phyloP scores from a whole-genome alignment of 2,113 vertebrate genomes.

The Mohoua ochrocephala region DNA sequence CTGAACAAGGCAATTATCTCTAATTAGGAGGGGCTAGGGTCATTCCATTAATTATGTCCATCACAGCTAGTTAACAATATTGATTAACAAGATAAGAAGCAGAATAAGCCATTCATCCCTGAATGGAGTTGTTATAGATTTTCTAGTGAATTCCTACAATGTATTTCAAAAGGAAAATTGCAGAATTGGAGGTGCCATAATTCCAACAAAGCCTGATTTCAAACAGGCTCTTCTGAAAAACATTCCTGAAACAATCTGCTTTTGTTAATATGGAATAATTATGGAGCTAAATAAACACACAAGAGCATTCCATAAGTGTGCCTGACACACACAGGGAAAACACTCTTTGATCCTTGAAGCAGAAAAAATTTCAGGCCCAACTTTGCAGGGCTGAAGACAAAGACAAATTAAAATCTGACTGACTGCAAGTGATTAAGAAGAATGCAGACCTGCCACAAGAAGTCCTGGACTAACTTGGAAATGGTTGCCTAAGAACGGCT shows the following conservation, averaged over 20 bases:
- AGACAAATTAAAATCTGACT: slow-evolving; percentile 61
- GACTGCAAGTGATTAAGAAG: slow-evolving; percentile 52
- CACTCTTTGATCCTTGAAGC: slow-evolving; percentile 23
- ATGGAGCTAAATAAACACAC: slow-evolving; percentile 10
- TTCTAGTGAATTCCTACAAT: neutral
- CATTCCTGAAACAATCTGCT: slow-evolving; percentile 18
- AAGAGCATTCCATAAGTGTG: slow-evolving; percentile 3
- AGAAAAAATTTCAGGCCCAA: slow-evolving; percentile 12
- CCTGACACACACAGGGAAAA: neutral
- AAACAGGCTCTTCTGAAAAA: neutral
- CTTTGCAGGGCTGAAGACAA: slow-evolving; percentile 19
- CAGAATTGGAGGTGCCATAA: neutral
- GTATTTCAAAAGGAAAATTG: slow-evolving; percentile 10
- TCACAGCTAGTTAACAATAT: slow-evolving; percentile 52
- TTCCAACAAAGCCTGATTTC: neutral
- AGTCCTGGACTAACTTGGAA: neutral
- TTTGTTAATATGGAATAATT: slow-evolving; percentile 38
- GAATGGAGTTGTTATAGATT: neutral
- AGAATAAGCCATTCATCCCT: slow-evolving; percentile 1
- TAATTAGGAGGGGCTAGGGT: neutral
- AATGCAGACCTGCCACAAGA: slow-evolving; percentile 26
- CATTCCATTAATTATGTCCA: slow-evolving; percentile 29
- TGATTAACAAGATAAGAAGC: slow-evolving; percentile 44
- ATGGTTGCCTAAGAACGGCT: neutral
- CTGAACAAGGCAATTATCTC: slow-evolving; percentile 14